phyloP scores from a whole-genome alignment of 2,888 invertebrate genomes.

The Pristionchus exspectatus region DNA sequence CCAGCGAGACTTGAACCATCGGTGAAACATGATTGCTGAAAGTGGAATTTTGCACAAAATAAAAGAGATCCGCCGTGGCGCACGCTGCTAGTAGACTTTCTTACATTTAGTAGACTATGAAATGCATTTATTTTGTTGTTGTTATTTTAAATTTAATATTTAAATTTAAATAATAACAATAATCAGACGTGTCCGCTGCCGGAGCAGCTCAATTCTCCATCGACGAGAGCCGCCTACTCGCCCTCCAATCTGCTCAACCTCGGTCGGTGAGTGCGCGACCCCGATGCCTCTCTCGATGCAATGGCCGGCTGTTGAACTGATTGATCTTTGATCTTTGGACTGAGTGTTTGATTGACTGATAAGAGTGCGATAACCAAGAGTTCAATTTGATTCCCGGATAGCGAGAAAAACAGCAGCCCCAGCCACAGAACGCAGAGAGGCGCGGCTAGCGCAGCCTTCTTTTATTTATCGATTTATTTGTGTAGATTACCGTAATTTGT shows the following conservation, averaged over 20 bases:
- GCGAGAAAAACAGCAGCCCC: neutral
- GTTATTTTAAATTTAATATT: neutral
- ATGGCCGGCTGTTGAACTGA: constrained; percentile 49
- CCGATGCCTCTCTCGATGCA: constrained; percentile 16
- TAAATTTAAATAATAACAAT: neutral
- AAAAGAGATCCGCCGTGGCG: no score
- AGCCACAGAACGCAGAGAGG: neutral
- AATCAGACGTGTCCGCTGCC: constrained; percentile 62
- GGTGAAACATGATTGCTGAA: neutral
- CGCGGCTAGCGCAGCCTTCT: constrained; percentile 22
- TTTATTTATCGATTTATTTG: neutral
- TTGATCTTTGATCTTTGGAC: neutral
- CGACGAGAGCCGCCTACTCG: constrained; percentile 65
- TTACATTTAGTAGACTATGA: neutral
- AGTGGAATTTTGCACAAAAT: no score
- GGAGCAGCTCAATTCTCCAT: constrained; percentile 64
- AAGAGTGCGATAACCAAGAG: neutral
- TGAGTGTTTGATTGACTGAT: neutral
- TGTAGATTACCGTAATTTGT: neutral
- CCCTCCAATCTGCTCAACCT: constrained; percentile 69
- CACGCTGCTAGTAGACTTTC: no score
- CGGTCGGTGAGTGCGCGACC: constrained; percentile 69
- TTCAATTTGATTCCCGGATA: neutral
- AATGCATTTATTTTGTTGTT: constrained; percentile 59
- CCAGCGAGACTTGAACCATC: neutral